Evolutionary conservation across 2,797 vertebrate species (phyloP).

Genomic region (Poeciliopsis presidionis): DNA sequence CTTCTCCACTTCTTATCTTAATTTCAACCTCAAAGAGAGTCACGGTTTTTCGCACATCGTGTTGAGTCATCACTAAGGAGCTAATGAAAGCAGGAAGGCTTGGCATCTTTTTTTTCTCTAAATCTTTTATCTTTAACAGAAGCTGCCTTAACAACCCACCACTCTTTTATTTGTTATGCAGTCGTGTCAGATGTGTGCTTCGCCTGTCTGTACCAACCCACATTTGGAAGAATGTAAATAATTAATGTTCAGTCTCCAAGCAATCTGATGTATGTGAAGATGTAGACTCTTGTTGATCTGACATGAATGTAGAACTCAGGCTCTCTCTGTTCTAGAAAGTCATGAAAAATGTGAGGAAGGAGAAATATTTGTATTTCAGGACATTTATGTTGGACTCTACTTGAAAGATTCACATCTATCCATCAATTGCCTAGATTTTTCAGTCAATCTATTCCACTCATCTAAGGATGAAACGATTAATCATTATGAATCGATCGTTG

Average conservation of each 20-base stretch:
- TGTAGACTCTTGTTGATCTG: constrained; percentile 7
- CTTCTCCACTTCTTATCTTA: constrained; percentile 17
- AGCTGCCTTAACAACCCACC: constrained; percentile 10
- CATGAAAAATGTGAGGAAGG: not conserved
- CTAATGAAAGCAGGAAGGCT: not conserved
- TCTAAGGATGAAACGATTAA: too few species aligned
- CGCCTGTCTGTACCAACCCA: constrained; percentile 17
- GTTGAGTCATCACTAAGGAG: constrained; percentile 27
- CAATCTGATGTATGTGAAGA: constrained; percentile 17
- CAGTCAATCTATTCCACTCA: not conserved
- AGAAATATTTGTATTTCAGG: not conserved
- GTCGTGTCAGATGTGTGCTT: constrained; percentile 29
- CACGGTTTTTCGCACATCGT: constrained; percentile 6
- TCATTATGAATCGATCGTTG: too few species aligned
- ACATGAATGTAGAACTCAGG: not conserved
- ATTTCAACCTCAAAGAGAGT: constrained; percentile 30
- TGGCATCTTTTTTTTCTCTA: not conserved
- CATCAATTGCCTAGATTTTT: not conserved
- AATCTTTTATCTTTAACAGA: not conserved
- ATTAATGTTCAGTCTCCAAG: constrained; percentile 38
- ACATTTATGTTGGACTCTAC: not conserved
- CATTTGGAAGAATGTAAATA: constrained; percentile 33
- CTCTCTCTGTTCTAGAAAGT: not conserved
- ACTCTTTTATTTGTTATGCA: constrained; percentile 20
- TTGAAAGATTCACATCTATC: not conserved